Evolutionary conservation across 2,113 vertebrate genomes (phyloP), one percentile per base, ranked within the genome.

Genomic region (Corythoichthys intestinalis): DNA sequence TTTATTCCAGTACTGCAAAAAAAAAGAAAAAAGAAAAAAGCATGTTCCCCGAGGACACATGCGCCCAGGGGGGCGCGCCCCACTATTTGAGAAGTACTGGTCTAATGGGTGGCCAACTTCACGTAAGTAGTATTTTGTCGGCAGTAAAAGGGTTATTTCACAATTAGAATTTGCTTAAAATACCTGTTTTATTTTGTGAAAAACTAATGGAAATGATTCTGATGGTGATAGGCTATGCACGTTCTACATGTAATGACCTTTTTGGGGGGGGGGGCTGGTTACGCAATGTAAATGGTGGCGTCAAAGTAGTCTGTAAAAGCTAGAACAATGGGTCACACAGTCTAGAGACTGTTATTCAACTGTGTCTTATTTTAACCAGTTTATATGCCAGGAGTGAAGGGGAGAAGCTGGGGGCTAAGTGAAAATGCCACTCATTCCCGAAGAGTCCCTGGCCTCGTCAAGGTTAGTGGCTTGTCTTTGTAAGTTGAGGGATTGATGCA

Each of bases 401-500:
- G 90, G 90, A 79, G 83, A 79, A 73, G 79, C 82, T 20, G 69
- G 78, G 77, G 92, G 92, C 93, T 95, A 93, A 94, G 93, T 94
- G 94, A 96, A 90, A 94, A 94, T 93, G 91, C 91, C 93, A 95
- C 93, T 94, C 92, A 88, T 94, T 96, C 94, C 93, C 94, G 90
- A 93, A 93, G 93, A 95, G 93, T 95, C 93, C 93, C 92, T 92
- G 94, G 92, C 94, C 93, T 94, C 93, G 91, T 92, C 91, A 94
- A 96, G 94, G 94, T 97, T 96, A 95, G 94, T 92, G 93, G 93
- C 93, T 94, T 92, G 94, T 94, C 94, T 94, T 93, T 94, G 93
- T 93, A 94, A 96, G 94, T 93, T 93, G 93, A 94, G 94, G 93
- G 94, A 96, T 95, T 96, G 94, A 96, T 96, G 94, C 94, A 94